Evolutionary conservation across 2,113 vertebrate species (phyloP), one percentile per base, ranked within the genome.

Genomic region (Orycteropus afer): DNA sequence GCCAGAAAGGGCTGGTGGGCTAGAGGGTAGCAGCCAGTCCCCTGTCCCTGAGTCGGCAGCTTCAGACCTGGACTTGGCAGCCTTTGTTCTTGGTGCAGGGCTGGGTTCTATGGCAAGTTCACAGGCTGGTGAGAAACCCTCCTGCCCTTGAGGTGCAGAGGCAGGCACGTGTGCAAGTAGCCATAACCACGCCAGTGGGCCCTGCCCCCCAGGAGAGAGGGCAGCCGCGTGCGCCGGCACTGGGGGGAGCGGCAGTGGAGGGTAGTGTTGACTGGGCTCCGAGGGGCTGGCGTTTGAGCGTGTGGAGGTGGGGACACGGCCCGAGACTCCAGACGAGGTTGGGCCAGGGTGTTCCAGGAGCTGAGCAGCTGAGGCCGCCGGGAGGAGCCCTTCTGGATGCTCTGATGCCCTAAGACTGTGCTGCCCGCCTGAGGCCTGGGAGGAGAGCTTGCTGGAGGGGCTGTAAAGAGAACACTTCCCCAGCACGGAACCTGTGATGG

Each of bases 191-290:
- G 0, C 49, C 40, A 23, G 73, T 47, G 61, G 5, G 1, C 0
- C 0, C 29, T 2, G 0, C 0, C 0, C 7, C 13, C 34, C 27
- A 4, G 7, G 3, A 34, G 47, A 18, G 3, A 13, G 57, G 1
- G 17, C 6, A 13, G 32, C 34, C 1, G 0, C 4, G 82, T 27
- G 8, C 89, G 63, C 12, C 7, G 61, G 85, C 10, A 13, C 61
- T 18, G 0, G 0, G 42, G 71, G 63, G 8, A 0, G 42, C 12
- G 0, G 51, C 1, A 1, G 5, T 0, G 14, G 22, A n/a, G 22
- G 3, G 42, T 22, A 47, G 47, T 17, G 1, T 32, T 37, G 47
- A 12, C 57, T 67, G 34, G 61, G 29, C 11, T 1, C 32, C 23
- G 7, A 3, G 81, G 73, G 78, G 8, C 20, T 61, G 10, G 0